phyloP scores from a whole-genome alignment of 2,888 invertebrate species.

The Scelioninae gen. 1 region DNA sequence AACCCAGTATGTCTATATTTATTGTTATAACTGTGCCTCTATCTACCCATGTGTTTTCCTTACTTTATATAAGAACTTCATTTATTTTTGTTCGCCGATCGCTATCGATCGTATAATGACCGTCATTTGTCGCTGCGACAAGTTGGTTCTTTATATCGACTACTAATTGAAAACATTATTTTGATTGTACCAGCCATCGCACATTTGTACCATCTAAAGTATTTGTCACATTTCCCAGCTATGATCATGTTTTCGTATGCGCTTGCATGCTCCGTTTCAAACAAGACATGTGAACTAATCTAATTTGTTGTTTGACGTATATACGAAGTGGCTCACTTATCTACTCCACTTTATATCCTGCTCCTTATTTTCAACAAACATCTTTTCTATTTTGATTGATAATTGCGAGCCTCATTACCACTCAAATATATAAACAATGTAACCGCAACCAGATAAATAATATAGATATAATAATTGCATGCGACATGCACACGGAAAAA shows the following conservation, averaged over 20 bases:
- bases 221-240: background rate
- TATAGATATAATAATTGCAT: conserved; percentile 56
- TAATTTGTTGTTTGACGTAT: conserved; percentile 35
- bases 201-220: background rate
- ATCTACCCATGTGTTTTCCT: conserved; percentile 24
- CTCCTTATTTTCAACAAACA: conserved; percentile 42
- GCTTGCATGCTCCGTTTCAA: background rate
- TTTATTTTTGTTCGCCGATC: conserved; percentile 47
- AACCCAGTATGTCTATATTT: conserved; percentile 62
- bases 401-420: conserved; percentile 57
- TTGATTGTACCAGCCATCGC: conserved; percentile 30
- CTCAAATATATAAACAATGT: conserved; percentile 59
- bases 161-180: conserved; percentile 62
- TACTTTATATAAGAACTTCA: conserved; percentile 35
- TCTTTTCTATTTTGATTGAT: conserved; percentile 59
- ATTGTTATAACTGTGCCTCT: conserved; percentile 53
- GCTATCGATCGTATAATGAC: conserved; percentile 59
- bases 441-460: conserved; percentile 48
- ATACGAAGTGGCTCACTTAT: conserved; percentile 1
- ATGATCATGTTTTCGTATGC: conserved; percentile 17
- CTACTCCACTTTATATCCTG: conserved; percentile 1
- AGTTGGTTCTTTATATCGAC: conserved; percentile 55
- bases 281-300: conserved; percentile 27
- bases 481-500: conserved; percentile 57
- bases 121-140: conserved; percentile 57